A percentile compares a stretch with the other conserved stretches of the same genome.
phyloP scores from a whole-genome alignment of 2,888 invertebrate species.

The Pocota personata region DNA sequence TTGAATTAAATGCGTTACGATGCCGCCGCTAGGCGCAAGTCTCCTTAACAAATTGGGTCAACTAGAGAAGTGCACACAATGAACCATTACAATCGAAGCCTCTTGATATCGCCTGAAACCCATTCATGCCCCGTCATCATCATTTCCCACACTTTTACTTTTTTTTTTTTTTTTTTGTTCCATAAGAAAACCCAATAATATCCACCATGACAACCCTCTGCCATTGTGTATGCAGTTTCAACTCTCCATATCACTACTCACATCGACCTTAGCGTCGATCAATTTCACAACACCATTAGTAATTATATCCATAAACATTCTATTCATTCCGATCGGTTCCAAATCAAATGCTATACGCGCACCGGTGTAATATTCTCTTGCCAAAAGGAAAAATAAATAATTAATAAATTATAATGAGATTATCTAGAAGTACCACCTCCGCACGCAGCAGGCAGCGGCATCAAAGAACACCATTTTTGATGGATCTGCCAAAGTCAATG shows the following conservation, averaged over 20 bases:
- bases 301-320: constrained; percentile 48
- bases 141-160: constrained; percentile 56
- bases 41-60: constrained; percentile 48
- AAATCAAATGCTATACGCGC: constrained; percentile 19
- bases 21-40: constrained; percentile 30
- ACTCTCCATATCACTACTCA: constrained; percentile 57
- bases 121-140: constrained; percentile 2
- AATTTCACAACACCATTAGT: constrained; percentile 52
- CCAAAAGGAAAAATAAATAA: constrained; percentile 61
- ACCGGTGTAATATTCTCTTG: constrained; percentile 24
- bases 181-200: constrained; percentile 7
- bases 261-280: constrained; percentile 67
- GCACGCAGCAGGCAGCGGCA: constrained; percentile 49
- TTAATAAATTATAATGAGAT: constrained; percentile 70
- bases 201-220: constrained; percentile 17
- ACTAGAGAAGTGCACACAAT: constrained; percentile 29
- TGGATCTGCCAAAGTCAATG: constrained; percentile 66
- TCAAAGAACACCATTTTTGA: constrained; percentile 52
- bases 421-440: constrained; percentile 67
- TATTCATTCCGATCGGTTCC: constrained; percentile 29
- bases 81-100: constrained; percentile 19
- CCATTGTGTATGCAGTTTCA: constrained; percentile 24
- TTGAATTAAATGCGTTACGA: constrained; percentile 16
- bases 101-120: constrained; percentile 20
- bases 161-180: constrained; percentile 3